These are phyloP conservation scores for Apaloderma vittatum DNA, from an alignment of 2,113 vertebrate genomes.

Conservation along the genomic window DNA sequence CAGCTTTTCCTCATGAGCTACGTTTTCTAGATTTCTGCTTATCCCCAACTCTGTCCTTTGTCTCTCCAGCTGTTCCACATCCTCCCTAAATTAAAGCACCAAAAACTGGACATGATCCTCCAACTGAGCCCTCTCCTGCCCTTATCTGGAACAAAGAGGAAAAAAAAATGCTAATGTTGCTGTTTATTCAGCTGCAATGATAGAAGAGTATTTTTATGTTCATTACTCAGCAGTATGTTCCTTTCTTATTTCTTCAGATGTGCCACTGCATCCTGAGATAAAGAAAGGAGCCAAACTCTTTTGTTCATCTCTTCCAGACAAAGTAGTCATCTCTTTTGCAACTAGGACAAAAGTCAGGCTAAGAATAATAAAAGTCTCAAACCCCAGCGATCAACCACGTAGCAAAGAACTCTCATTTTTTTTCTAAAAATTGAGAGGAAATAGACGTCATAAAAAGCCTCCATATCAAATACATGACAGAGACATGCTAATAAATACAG, in stretches of 20 bases:
- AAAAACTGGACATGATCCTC: not conserved
- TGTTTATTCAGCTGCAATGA: conserved; percentile 30
- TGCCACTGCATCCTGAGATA: not conserved
- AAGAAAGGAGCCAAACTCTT: not conserved
- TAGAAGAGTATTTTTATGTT: not conserved
- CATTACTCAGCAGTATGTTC: not conserved
- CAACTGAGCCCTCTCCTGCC: conserved; percentile 2
- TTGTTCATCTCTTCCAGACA: not conserved
- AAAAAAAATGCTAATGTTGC: not conserved
- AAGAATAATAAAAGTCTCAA: not conserved
- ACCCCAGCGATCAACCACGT: not conserved
- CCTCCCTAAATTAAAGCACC: not conserved
- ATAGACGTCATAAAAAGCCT: not conserved
- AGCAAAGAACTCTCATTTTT: not conserved
- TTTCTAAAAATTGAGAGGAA: not conserved
- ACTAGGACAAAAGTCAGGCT: not conserved
- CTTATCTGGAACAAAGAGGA: not conserved
- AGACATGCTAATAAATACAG: not conserved
- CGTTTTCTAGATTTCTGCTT: not conserved
- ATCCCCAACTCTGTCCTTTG: not conserved
- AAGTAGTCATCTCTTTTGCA: not conserved
- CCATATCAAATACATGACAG: not conserved
- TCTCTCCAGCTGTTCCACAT: not conserved
- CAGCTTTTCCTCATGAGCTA: not conserved
- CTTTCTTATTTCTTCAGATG: not conserved